phyloP scores from a whole-genome alignment of 2,888 invertebrate species.

The Zhuqinia jingwanae region DNA sequence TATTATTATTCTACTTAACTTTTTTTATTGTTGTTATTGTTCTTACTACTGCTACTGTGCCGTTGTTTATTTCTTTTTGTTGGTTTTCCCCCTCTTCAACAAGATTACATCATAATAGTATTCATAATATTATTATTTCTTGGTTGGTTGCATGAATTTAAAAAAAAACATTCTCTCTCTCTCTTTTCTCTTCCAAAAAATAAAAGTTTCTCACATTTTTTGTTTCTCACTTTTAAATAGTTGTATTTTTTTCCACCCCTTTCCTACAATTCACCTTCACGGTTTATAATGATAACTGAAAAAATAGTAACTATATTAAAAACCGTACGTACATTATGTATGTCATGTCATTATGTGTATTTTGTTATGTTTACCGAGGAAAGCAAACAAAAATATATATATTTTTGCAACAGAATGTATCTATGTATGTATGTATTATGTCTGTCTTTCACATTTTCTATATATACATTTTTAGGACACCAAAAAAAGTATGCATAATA shows the following conservation, averaged over 20 bases:
- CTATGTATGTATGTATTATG: too few species aligned
- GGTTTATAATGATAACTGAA: too few species aligned
- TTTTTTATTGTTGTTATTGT: slow-evolving; percentile 20
- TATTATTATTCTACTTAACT: background rate
- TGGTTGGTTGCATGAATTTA: slow-evolving; percentile 22
- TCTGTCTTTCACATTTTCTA: background rate
- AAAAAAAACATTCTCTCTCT: background rate
- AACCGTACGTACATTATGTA: too few species aligned
- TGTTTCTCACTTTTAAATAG: background rate
- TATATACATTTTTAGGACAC: background rate
- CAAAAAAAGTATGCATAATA: too few species aligned
- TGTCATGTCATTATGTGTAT: too few species aligned
- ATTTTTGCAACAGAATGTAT: too few species aligned
- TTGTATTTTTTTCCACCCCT: too few species aligned
- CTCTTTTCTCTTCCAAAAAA: background rate
- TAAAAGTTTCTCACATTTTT: too few species aligned
- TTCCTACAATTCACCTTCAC: too few species aligned
- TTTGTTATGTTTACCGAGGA: too few species aligned
- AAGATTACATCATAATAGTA: slow-evolving; percentile 3
- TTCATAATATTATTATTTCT: background rate
- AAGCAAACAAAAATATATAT: too few species aligned
- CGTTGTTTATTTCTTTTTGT: background rate
- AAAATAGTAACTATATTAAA: too few species aligned
- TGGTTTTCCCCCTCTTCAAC: background rate
- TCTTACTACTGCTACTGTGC: background rate